Base-by-base conservation (phyloP, 1,140 invertebrate species). In the Aphaenogaster floridana region DNA sequence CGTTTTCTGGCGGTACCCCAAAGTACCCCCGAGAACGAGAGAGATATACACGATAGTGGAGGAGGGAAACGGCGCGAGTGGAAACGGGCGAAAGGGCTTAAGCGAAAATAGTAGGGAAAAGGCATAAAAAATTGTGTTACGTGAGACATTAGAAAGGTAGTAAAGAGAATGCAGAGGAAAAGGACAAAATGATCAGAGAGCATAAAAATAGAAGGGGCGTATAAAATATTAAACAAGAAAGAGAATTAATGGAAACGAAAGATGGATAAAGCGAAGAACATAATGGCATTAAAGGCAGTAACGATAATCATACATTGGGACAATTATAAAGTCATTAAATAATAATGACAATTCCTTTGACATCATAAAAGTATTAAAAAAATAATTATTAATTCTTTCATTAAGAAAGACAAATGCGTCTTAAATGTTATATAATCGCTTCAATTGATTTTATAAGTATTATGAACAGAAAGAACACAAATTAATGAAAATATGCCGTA, bases 1-100 rank as follows among this genome's bases (percentile, higher is more conserved):
- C 77, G 78, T 89, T 87, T 83, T 81, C 66, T 57, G 36, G 17
- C 34, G 64, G 21, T 52, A 48, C 36, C n/a, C 48, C n/a, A 7
- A 52, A 42, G 48, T 50, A 69, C 42, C 21, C 6, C 45, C 7
- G 42, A 50, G 42, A 48, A 34, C 48, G 48, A 66, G 34, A 15
- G 17, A 36, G 15, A 34, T 2, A 36, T 28, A 79, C 3, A 50
- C 77, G 77, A 50, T 42, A 36, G n/a, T 6, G 9, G 5, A 77
- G 21, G 48, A 59, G 17, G 34, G 17, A 83, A 28, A 48, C 8
- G 34, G 39, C 39, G 11, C 21, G 17, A 50, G 13, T 50, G 17
- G 13, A 76, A 61, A 63, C 45, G 34, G 4, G 48, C 21, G 64
- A 63, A 54, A 69, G 63, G 13, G 3, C 7, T 50, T 50, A 21